These are phyloP conservation scores for Zaprionus lineosus DNA, from an alignment of 2,888 invertebrate genomes.

Conservation along the genomic window DNA sequence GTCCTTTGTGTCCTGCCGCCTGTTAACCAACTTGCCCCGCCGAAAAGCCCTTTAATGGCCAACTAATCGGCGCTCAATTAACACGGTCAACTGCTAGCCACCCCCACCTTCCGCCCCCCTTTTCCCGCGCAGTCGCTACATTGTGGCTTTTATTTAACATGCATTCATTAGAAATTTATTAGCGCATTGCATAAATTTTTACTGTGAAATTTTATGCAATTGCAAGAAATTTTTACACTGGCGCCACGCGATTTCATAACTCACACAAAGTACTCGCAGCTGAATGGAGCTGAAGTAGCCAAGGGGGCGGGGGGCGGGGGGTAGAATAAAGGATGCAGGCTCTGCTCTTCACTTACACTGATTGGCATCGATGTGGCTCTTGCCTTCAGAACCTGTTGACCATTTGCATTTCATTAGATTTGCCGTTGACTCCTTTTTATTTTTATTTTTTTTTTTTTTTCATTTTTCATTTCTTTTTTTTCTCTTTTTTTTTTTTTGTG, in stretches of 20 bases:
- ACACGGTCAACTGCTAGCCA: constrained; percentile 36
- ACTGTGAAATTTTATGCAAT: constrained; percentile 58
- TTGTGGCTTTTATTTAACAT: constrained; percentile 72
- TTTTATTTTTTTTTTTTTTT: constrained; percentile 28
- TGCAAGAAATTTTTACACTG: constrained; percentile 69
- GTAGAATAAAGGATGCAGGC: background rate
- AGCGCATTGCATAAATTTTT: constrained; percentile 51
- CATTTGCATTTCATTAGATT: constrained; percentile 80
- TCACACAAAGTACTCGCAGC: constrained; percentile 58
- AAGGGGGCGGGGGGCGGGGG: background rate
- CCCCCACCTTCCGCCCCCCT: background rate
- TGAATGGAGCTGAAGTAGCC: background rate
- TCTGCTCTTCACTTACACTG: constrained; percentile 60
- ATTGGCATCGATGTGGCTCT: constrained; percentile 55
- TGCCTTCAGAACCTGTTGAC: constrained; percentile 72
- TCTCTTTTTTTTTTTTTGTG: constrained; percentile 24
- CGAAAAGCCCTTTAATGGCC: constrained; percentile 52
- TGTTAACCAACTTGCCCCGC: constrained; percentile 57
- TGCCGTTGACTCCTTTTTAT: constrained; percentile 30
- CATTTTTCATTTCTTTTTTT: constrained; percentile 18
- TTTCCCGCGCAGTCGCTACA: constrained; percentile 23
- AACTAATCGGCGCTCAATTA: constrained; percentile 69
- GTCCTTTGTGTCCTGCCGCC: too few species aligned
- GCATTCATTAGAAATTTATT: constrained; percentile 73
- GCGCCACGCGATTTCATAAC: constrained; percentile 72